phyloP scores from a whole-genome alignment of 2,797 vertebrate species.

The Parauchenoglanis punctatus region DNA sequence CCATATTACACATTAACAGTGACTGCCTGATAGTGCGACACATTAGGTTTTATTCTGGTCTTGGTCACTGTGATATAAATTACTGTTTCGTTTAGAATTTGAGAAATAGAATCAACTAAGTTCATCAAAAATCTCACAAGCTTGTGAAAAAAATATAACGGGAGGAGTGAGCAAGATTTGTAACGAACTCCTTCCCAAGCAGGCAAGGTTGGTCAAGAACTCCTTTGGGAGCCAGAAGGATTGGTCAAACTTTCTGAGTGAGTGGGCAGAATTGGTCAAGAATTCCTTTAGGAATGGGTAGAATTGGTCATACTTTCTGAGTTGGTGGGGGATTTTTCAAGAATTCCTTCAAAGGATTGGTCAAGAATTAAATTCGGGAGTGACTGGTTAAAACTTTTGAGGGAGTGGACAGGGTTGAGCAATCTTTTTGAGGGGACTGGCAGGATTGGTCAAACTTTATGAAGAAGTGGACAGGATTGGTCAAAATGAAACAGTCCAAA shows the following conservation, averaged over 20 bases:
- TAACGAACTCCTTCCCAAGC: not conserved
- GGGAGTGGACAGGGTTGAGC: not conserved
- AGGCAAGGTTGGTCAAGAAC: not conserved
- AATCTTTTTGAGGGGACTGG: not conserved
- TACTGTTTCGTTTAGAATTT: not conserved
- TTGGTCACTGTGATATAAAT: not conserved
- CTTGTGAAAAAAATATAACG: not conserved
- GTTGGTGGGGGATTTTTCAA: no score
- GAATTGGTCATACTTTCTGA: not conserved
- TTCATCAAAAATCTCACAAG: not conserved
- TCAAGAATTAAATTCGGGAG: not conserved
- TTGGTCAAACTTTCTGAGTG: not conserved
- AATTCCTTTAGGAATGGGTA: not conserved
- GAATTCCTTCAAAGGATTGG: not conserved
- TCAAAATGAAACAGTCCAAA: conserved; percentile 3
- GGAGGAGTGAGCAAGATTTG: not conserved
- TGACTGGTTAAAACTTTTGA: no score
- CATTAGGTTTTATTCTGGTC: not conserved
- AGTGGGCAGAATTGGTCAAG: not conserved
- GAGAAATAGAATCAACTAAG: not conserved
- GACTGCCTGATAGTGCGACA: not conserved
- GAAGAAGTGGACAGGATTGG: not conserved
- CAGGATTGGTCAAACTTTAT: not conserved
- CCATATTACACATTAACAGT: not conserved
- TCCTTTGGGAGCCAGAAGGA: not conserved